Percentiles rank a stretch among this genome's conserved stretches.
Conservation (phyloP, 2,113 vertebrate genomes). For the Helogale parvula region DNA sequence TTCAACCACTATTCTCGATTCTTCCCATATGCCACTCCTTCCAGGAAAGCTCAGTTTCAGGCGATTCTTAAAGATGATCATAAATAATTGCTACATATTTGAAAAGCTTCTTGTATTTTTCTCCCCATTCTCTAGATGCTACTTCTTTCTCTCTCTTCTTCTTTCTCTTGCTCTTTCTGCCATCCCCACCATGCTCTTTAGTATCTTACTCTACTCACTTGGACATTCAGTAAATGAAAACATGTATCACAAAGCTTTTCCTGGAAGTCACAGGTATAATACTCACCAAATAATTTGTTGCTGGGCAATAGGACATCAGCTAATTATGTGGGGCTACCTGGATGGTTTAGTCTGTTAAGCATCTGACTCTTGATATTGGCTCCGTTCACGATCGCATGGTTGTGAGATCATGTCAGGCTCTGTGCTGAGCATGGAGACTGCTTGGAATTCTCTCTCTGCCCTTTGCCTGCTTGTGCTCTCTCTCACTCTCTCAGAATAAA, state of each 20-base stretch:
- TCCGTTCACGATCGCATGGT: no score
- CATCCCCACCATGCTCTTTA: not conserved
- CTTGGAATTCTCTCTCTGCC: no score
- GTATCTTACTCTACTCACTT: not conserved
- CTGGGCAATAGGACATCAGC: not conserved
- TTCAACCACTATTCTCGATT: not conserved
- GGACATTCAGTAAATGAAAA: not conserved
- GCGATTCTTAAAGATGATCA: not conserved
- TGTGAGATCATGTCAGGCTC: no score
- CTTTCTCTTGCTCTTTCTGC: not conserved
- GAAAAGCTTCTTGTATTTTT: not conserved
- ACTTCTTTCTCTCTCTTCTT: not conserved
- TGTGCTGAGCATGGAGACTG: no score
- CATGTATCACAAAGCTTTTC: not conserved
- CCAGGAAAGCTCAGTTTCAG: not conserved
- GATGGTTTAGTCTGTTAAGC: no score
- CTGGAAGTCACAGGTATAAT: not conserved
- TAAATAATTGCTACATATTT: not conserved
- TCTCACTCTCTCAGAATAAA: no score
- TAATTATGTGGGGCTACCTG: not conserved
- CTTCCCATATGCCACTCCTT: not conserved
- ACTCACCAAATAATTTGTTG: no score
- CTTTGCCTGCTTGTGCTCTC: no score
- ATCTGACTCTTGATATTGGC: no score
- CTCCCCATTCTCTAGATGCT: not conserved